Evolutionary conservation across 2,888 invertebrate genomes (phyloP).

Genomic region (Orchesella flavescens): DNA sequence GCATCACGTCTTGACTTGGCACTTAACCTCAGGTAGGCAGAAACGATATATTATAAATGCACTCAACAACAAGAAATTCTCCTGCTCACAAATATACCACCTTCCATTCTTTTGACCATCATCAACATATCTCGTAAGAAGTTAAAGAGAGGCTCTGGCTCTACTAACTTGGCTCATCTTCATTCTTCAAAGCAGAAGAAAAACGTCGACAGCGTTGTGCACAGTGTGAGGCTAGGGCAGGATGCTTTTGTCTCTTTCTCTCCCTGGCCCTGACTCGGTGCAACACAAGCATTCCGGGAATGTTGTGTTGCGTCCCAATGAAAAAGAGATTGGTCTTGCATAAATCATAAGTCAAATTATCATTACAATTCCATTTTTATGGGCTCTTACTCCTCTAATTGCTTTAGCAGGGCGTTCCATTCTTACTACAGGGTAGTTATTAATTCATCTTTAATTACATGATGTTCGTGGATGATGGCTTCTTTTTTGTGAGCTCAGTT

Average conservation of each 20-base stretch:
- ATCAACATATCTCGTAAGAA: neutral
- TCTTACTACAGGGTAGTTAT: slow-evolving; percentile 56
- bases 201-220: slow-evolving; percentile 57
- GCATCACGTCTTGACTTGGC: slow-evolving; percentile 65
- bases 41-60: slow-evolving; percentile 48
- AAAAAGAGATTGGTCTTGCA: slow-evolving; percentile 61
- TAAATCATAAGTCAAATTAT: slow-evolving; percentile 65
- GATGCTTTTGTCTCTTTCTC: neutral
- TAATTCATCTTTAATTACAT: slow-evolving; percentile 66
- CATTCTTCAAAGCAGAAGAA: neutral
- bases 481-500: slow-evolving; percentile 39
- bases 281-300: slow-evolving; percentile 57
- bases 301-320: slow-evolving; percentile 20
- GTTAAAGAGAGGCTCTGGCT: no score
- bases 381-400: slow-evolving; percentile 63
- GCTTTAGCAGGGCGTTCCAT: slow-evolving; percentile 64
- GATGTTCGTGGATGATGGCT: slow-evolving; percentile 62
- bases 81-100: slow-evolving; percentile 62
- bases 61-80: slow-evolving; percentile 47
- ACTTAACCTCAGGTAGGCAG: slow-evolving; percentile 66
- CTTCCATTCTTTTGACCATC: slow-evolving; percentile 24
- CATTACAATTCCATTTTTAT: slow-evolving; percentile 65
- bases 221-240: slow-evolving; percentile 62
- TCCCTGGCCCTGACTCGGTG: slow-evolving; percentile 31
- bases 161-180: no score